Evolutionary conservation across 2,113 vertebrate species (phyloP).

Genomic region (Atrichornis clamosus): DNA sequence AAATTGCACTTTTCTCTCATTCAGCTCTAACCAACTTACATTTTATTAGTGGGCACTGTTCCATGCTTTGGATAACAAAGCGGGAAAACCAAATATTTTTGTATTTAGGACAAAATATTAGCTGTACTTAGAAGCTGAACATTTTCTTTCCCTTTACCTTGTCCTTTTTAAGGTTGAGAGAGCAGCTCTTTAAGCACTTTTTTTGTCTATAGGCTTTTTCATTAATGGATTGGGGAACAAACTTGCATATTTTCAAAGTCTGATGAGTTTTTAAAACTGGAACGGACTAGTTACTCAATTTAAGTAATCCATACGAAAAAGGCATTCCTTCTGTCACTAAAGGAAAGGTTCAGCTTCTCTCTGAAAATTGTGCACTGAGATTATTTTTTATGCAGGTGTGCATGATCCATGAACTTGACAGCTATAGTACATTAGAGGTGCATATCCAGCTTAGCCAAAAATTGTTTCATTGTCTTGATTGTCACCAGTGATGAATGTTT

Average conservation of each 20-base stretch:
- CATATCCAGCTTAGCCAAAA: not conserved
- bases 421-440: not conserved
- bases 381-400: not conserved
- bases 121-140: not conserved
- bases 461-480: not conserved
- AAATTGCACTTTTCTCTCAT: not conserved
- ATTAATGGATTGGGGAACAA: not conserved
- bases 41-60: not conserved
- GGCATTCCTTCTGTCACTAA: conserved; percentile 9
- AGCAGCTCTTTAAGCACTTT: not conserved
- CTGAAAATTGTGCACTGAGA: not conserved
- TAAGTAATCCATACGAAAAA: not conserved
- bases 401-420: not conserved
- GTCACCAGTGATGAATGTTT: not conserved
- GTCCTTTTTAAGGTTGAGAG: not conserved
- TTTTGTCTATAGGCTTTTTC: accelerated
- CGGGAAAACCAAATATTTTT: not conserved
- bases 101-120: not conserved
- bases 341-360: not conserved
- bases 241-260: not conserved
- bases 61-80: not conserved
- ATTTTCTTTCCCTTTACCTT: not conserved
- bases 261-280: not conserved
- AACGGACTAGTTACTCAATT: not conserved
- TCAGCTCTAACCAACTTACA: not conserved